phyloP scores from a whole-genome alignment of 2,888 invertebrate species.

The Megaustenia siamemsis region DNA sequence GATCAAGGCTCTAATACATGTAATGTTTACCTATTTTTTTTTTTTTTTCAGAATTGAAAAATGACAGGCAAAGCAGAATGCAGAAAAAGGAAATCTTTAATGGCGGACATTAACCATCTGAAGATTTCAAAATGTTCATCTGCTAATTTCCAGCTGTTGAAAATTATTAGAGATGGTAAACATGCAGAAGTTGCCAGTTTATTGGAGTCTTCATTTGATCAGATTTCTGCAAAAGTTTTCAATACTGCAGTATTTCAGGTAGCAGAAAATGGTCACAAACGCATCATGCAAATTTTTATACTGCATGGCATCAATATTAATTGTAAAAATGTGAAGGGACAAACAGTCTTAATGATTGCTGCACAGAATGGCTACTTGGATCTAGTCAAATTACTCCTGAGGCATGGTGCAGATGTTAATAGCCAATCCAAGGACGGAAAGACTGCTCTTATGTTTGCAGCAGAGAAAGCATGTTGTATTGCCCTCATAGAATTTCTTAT shows the following conservation, averaged over 20 bases:
- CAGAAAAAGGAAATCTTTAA: slow-evolving; percentile 5
- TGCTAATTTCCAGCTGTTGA: background rate
- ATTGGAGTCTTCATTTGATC: slow-evolving; percentile 3
- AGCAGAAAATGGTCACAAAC: slow-evolving; percentile 26
- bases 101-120: background rate
- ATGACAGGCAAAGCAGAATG: slow-evolving; percentile 1
- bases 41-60: slow-evolving; percentile 11
- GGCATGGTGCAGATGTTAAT: slow-evolving; percentile 29
- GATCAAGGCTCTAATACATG: too few species aligned
- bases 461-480: slow-evolving; percentile 20
- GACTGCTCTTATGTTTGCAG: slow-evolving; percentile 36
- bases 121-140: background rate
- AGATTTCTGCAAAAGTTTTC: background rate
- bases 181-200: slow-evolving; percentile 5
- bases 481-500: slow-evolving; percentile 20
- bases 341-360: slow-evolving; percentile 9
- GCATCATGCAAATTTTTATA: slow-evolving; percentile 24
- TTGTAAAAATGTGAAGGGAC: background rate
- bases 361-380: slow-evolving; percentile 40
- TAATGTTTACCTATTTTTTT: background rate
- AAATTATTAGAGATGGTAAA: background rate
- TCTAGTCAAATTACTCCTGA: slow-evolving; percentile 23
- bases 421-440: slow-evolving; percentile 9
- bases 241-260: slow-evolving; percentile 12
- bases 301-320: slow-evolving; percentile 2